Evolutionary conservation across 2,113 vertebrate genomes (phyloP), one percentile per base, ranked within the genome.

Genomic region (Ondatra zibethicus): DNA sequence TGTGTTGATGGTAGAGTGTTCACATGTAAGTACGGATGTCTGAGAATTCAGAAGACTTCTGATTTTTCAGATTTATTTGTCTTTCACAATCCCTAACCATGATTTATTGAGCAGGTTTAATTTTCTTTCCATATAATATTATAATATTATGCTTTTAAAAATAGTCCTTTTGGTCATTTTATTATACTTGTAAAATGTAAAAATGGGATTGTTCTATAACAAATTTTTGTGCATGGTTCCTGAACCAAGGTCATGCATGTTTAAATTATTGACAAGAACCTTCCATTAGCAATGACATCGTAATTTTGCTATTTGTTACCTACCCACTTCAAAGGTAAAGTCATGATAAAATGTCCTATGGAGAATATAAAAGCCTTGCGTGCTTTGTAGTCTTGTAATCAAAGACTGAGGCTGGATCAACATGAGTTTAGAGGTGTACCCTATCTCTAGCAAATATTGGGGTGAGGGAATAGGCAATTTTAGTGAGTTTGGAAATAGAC

Each of bases 221-320:
- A 91, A 76, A 72, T 93, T 96, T 14, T 23, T 92, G 42, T 76
- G 7, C 75, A 17, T 75, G 42, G 7, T 89, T 80, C 10, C 66
- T 94, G 19, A 91, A 11, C 5, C 33, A 76, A 61, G 25, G 47
- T 11, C 63, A 84, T 88, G 9, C 23, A 23, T 77, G 4, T 80
- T 89, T 91, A 88, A 91, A 94, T 93, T 66, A 85, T 58, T 66
- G 5, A 61, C 36, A 52, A 58, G 16, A 3, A 14, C 76, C 7
- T 81, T 89, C 10, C 39, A 10, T 72, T 70, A 68, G 89, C 45
- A 13, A 16, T 87, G 23, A 5, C 25, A 58, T 11, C 50, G 29
- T 72, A 81, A 21, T 92, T 95, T 97, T n/a, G 89, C 10, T 86
- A 9, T 89, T 85, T 94, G 47, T 88, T 92, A 36, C 6, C 11